Base-by-base conservation (phyloP, 1,140 invertebrate species). In the Patella vulgata region DNA sequence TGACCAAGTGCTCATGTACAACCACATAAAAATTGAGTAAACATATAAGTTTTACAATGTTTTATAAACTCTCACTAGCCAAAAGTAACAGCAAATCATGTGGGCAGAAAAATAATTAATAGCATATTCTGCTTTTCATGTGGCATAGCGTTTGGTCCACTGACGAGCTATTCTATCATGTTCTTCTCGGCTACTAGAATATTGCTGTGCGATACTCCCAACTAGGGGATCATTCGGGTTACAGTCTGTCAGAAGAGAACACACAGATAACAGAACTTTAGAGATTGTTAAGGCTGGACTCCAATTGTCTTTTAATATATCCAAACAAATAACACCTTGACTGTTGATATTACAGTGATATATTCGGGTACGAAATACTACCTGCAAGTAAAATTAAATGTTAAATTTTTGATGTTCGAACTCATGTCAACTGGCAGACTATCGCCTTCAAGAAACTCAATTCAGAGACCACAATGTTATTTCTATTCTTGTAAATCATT, bases 101-200 rank as follows among this genome's bases (percentile, higher is more conserved):
- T 25, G 17, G 43, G 21, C n/a, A 57, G 12, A 17, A 25, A 44
- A 36, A 17, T 30, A 40, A n/a, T n/a, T n/a, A n/a, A n/a, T n/a
- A n/a, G n/a, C n/a, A n/a, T n/a, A n/a, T n/a, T n/a, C n/a, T n/a
- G n/a, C n/a, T n/a, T n/a, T 30, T 47, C 50, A 70, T 48, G 93
- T 95, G 59, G 95, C 94, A 84, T 96, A 99, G 74, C 95, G 90
- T 85, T 97, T 97, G 73, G 96, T 98, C 96, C 96, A 99, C 66
- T 97, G 90, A 82, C 95, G 90, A 66, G 96, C 96, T 84, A 96
- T 96, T 83, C 95, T 91, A 86, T 99, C 96, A 80, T 98, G 96
- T 84, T 98, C 96, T 84, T 97, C 94, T 59, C 95, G 88, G 86
- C 98, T 97, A 84, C 96, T 93, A 65, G 97, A 87, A 88, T 96